Evolutionary conservation across 2,113 vertebrate species (phyloP).

Genomic region (Cololabis saira): DNA sequence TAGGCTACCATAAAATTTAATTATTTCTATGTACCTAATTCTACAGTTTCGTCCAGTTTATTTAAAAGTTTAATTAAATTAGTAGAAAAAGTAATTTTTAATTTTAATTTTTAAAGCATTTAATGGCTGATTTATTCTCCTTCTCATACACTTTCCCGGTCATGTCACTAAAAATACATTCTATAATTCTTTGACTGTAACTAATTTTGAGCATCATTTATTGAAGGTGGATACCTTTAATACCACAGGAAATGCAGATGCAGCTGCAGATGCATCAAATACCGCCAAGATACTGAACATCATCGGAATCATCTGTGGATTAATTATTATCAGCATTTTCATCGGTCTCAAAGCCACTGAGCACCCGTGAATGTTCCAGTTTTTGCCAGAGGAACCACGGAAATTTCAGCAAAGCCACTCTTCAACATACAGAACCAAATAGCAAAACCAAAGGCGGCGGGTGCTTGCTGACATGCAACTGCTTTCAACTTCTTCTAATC

Average conservation of each 20-base stretch:
- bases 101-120: too few species aligned
- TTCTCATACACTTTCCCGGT: neutral
- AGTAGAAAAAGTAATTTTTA: too few species aligned
- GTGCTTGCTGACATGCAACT: neutral
- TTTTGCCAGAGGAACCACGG: neutral
- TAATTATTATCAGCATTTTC: conserved; percentile 40
- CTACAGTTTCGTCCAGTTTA: too few species aligned
- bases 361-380: fast-evolving
- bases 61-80: too few species aligned
- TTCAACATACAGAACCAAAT: neutral
- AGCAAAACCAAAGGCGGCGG: neutral
- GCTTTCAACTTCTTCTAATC: neutral
- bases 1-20: too few species aligned
- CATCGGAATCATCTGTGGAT: conserved; percentile 58
- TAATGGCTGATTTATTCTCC: neutral
- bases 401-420: neutral
- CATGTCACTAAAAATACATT: neutral
- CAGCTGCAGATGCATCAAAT: conserved; percentile 60
- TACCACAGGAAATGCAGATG: conserved; percentile 29
- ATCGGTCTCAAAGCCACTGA: conserved; percentile 1
- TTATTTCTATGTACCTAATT: too few species aligned
- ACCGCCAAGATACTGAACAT: conserved; percentile 74
- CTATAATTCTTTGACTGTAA: neutral
- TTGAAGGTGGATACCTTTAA: conserved; percentile 47
- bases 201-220: neutral